phyloP scores from a whole-genome alignment of 2,797 vertebrate species.

The Epinephelus coioides region DNA sequence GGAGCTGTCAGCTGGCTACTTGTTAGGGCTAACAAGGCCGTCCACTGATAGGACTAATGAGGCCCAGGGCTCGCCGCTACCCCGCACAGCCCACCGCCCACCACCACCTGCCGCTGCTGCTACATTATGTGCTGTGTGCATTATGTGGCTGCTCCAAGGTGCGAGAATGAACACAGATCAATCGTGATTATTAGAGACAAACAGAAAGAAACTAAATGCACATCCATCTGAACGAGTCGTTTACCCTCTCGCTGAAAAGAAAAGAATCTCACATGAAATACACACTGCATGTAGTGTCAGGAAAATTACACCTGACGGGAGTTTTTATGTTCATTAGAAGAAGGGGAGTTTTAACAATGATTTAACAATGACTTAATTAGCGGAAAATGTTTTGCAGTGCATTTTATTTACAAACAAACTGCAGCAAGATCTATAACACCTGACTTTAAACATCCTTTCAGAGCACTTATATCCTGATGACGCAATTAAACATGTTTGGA shows the following conservation, averaged over 20 bases:
- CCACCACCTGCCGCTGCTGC: not conserved
- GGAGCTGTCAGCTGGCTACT: slow-evolving; percentile 84
- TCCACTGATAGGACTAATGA: slow-evolving; percentile 85
- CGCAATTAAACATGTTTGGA: not conserved
- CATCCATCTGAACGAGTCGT: not conserved
- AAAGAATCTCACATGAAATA: not conserved
- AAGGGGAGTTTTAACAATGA: too few species aligned
- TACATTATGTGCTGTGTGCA: too few species aligned
- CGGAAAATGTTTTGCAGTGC: not conserved
- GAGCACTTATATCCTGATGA: not conserved
- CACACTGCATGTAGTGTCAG: not conserved
- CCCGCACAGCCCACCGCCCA: slow-evolving; percentile 12
- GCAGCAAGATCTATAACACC: not conserved
- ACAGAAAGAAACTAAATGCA: not conserved
- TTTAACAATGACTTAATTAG: too few species aligned
- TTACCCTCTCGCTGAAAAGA: not conserved
- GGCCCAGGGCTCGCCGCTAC: slow-evolving; percentile 54
- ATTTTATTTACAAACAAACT: not conserved
- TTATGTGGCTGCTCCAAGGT: not conserved
- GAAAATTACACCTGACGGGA: not conserved
- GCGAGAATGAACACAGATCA: not conserved
- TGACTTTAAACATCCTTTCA: not conserved
- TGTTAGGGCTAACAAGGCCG: slow-evolving; percentile 81
- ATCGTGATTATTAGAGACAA: not conserved
- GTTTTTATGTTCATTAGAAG: not conserved